A percentile compares a stretch with the other conserved stretches of the same genome.
These are phyloP conservation scores for Hylaeus volcanicus DNA, from an alignment of 1,140 invertebrate genomes.

Conservation along the genomic window DNA sequence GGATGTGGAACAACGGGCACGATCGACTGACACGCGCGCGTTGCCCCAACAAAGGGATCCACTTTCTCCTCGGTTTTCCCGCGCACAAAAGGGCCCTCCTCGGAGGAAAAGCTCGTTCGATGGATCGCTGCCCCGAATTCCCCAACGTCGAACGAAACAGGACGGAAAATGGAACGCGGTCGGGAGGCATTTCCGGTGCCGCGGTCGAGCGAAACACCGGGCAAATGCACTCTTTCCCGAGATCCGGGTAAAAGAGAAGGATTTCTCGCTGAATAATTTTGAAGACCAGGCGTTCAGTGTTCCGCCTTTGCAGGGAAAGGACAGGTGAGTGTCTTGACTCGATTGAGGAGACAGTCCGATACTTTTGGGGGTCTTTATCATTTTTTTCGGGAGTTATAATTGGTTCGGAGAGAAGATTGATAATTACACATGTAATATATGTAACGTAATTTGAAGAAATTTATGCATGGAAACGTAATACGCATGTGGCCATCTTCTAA, in stretches of 20 bases:
- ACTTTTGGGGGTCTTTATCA: no score
- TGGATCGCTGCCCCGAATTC: neutral
- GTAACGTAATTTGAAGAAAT: no score
- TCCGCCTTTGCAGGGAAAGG: no score
- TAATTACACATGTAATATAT: no score
- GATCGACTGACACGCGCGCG: neutral
- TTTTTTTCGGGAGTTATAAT: no score
- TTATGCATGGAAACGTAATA: no score
- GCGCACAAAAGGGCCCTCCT: neutral
- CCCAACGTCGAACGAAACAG: neutral
- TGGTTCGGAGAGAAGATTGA: no score
- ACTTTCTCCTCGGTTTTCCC: slow-evolving; percentile 9
- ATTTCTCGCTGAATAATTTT: neutral
- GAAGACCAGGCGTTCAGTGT: no score
- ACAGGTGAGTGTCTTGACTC: no score
- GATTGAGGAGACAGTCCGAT: no score
- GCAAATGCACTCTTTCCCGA: neutral
- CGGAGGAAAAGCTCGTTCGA: slow-evolving; percentile 24
- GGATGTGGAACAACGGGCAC: neutral
- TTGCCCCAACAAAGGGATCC: slow-evolving; percentile 9
- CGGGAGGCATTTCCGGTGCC: neutral
- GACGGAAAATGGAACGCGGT: slow-evolving; percentile 29
- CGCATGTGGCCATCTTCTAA: no score
- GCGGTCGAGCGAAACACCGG: neutral
- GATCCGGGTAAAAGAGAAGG: neutral